Evolutionary conservation across 2,113 vertebrate species (phyloP).

Genomic region (Melospiza georgiana): DNA sequence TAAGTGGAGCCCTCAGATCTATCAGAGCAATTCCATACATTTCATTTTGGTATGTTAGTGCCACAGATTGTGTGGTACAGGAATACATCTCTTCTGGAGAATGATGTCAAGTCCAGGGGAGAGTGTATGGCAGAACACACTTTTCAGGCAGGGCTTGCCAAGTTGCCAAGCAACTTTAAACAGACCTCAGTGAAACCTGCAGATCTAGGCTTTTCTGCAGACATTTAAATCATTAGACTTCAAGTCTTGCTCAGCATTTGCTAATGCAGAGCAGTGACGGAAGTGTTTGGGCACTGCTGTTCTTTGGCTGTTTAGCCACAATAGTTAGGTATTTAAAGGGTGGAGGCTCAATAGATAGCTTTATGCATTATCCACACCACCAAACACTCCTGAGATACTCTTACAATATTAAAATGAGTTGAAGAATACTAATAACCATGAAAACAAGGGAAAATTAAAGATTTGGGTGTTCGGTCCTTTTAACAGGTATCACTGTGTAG

Average conservation of each 20-base stretch:
- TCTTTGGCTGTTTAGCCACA: background rate
- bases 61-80: background rate
- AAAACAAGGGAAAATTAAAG: background rate
- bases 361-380: background rate
- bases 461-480: background rate
- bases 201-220: background rate
- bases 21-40: background rate
- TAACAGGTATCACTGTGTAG: background rate
- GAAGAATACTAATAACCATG: background rate
- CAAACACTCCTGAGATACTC: background rate
- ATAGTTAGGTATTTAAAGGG: background rate
- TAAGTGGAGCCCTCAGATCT: background rate
- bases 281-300: background rate
- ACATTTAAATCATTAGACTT: background rate
- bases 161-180: background rate
- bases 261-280: background rate
- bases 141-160: background rate
- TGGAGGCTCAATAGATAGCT: background rate
- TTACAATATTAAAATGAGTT: background rate
- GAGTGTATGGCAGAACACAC: fast-evolving
- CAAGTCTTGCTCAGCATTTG: background rate
- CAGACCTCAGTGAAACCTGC: background rate
- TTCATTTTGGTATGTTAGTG: fast-evolving
- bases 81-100: background rate
- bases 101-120: background rate